Evolutionary conservation across 2,888 invertebrate species (phyloP).

Genomic region (Platycnemis pennipes): DNA sequence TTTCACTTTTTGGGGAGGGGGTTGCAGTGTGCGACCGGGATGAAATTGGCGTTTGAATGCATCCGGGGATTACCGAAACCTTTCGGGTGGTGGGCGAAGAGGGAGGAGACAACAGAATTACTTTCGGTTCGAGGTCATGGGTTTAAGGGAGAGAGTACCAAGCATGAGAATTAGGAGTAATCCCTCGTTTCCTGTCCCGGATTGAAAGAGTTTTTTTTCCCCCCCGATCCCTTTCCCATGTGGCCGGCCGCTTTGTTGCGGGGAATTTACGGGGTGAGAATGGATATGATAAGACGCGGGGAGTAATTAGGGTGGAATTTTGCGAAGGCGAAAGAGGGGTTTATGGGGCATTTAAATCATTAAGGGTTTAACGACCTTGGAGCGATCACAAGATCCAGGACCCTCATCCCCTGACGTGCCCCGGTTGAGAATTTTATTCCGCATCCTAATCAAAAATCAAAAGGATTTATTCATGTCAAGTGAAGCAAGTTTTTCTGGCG

Average conservation of each 20-base stretch:
- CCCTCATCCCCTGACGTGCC: not conserved
- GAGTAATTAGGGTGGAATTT: not conserved
- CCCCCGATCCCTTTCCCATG: not conserved
- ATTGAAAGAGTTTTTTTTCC: not conserved
- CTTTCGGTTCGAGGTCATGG: not conserved
- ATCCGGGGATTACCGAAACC: not conserved
- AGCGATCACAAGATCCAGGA: not conserved
- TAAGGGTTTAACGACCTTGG: not conserved
- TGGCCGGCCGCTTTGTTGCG: not conserved
- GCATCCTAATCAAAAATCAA: not conserved
- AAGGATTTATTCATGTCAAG: not conserved
- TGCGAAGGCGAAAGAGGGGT: not conserved
- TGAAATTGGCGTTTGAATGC: not conserved
- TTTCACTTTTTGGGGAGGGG: not conserved
- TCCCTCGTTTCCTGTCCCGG: not conserved
- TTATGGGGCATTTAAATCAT: conserved; percentile 18
- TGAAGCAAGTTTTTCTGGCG: not conserved
- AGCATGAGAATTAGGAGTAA: not conserved
- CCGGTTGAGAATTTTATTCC: not conserved
- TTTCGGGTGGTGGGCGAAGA: not conserved
- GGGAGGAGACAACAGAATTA: not conserved
- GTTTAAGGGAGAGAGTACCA: not conserved
- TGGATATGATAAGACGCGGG: not conserved
- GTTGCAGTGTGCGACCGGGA: not conserved
- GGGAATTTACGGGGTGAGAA: not conserved